Evolutionary conservation across 2,797 vertebrate genomes (phyloP), one percentile per base, ranked within the genome.

Genomic region (Oryzias sinensis): DNA sequence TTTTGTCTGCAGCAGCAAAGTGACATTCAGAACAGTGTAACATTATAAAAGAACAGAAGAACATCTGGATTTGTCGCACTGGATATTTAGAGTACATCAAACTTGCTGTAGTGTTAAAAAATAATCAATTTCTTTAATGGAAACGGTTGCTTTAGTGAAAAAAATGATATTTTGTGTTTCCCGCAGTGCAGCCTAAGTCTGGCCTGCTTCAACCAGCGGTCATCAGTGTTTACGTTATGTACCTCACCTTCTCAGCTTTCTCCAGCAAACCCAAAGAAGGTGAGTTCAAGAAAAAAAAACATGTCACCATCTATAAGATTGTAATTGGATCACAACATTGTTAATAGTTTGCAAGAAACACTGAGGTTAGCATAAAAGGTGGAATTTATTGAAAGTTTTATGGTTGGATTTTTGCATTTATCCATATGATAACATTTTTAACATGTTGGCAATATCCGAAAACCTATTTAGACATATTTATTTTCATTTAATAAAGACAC

Each of bases 211-310:
- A 98, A 79, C 95, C 97, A 0, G 95, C 93, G 5, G 86, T 99
- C 75, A 99, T 99, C 88, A 97, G 94, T 73, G 93, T 97, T 73
- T 99, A 99, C 0, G 97, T 97, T 68, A 97, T 97, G 80, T 99
- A 99, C 74, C 95, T 99, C 74, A 98, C 97, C 27, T 98, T 97
- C 85, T 99, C 97, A 3, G 94, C 97, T 1, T 91, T 99, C 62
- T 92, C 96, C 77, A 99, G 96, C 90, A 97, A 97, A 77, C 96
- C 97, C 11, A 89, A 87, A 77, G 94, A 99, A 84, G 80, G 97
- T 99, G 84, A 94, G 96, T 91, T 37, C 20, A 51, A 49, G 41
- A 67, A 49, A 37, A 29, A 55, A 22, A 13, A 5, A 4, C 5
- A 1, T 48, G n/a, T 14, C 2, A 16, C 24, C 17, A 55, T 13